Evolutionary conservation across 1,140 invertebrate species (phyloP).

Genomic region (Wasmannia auropunctata): DNA sequence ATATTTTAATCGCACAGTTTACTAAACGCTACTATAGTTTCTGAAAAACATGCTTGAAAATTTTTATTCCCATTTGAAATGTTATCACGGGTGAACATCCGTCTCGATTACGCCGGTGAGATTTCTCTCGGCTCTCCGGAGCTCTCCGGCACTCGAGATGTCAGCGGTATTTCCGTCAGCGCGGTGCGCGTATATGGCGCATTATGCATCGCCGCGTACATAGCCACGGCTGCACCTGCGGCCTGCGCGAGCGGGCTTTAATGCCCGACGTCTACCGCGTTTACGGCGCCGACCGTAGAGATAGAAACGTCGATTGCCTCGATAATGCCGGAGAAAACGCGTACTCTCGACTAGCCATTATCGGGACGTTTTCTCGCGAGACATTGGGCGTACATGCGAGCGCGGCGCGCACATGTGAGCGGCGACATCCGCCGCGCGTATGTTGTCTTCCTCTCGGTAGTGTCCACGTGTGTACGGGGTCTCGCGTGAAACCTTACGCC

Average conservation of each 20-base stretch:
- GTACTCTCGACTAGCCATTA: slow-evolving; percentile 29
- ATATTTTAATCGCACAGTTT: background rate
- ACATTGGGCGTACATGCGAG: slow-evolving; percentile 13
- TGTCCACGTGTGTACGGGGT: background rate
- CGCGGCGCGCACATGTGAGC: background rate
- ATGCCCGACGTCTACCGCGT: slow-evolving; percentile 25
- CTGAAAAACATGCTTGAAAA: background rate
- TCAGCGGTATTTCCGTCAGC: slow-evolving; percentile 46
- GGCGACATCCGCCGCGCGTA: background rate
- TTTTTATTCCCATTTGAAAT: slow-evolving; percentile 11
- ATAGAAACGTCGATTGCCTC: slow-evolving; percentile 62
- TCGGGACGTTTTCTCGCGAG: slow-evolving; percentile 54
- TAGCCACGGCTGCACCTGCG: slow-evolving; percentile 18
- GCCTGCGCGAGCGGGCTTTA: slow-evolving; percentile 26
- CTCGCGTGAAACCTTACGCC: background rate
- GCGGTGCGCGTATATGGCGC: slow-evolving; percentile 7
- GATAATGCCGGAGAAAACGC: slow-evolving; percentile 57
- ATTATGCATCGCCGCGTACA: slow-evolving; percentile 43
- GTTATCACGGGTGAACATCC: slow-evolving; percentile 5
- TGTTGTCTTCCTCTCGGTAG: background rate
- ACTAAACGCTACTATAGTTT: background rate
- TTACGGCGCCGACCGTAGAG: slow-evolving; percentile 37
- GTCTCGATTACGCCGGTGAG: slow-evolving; percentile 34
- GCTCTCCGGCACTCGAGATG: slow-evolving; percentile 40
- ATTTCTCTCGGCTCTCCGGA: slow-evolving; percentile 47